These are phyloP conservation scores for Chlorocebus sabaeus DNA, from an alignment of 2,113 vertebrate genomes.

Conservation along the genomic window DNA sequence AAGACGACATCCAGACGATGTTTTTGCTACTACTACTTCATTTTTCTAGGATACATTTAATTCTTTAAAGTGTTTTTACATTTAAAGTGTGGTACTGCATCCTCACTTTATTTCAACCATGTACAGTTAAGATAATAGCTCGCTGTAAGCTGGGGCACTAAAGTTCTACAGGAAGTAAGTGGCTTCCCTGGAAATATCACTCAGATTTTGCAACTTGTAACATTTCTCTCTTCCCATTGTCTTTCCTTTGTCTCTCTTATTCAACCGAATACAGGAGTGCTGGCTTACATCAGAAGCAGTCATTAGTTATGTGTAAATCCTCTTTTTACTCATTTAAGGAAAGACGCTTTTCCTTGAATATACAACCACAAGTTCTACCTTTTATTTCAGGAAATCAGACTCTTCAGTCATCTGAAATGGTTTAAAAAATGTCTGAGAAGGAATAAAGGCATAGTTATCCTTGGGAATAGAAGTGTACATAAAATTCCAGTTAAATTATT, in stretches of 20 bases:
- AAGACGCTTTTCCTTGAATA: neutral
- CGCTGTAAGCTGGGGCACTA: neutral
- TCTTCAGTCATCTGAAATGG: neutral
- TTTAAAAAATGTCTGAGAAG: neutral
- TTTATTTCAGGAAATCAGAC: slow-evolving; percentile 42
- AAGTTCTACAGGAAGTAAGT: neutral
- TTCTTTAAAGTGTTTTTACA: neutral
- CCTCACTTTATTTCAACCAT: neutral
- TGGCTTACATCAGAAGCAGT: neutral
- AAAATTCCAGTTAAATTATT: neutral
- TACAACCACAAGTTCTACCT: neutral
- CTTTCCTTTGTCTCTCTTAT: neutral
- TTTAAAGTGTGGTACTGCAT: neutral
- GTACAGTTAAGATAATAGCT: neutral
- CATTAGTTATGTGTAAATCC: neutral
- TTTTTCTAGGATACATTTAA: neutral
- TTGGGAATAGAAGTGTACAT: neutral
- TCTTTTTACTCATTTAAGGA: slow-evolving; percentile 17
- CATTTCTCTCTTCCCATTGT: neutral
- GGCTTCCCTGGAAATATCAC: neutral
- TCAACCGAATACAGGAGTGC: neutral
- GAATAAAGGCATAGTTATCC: neutral
- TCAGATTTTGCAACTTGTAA: neutral
- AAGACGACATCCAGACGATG: neutral
- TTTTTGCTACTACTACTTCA: neutral